Evolutionary conservation across 2,113 vertebrate species (phyloP), one percentile per base, ranked within the genome.

Genomic region (Ceratotherium simum): DNA sequence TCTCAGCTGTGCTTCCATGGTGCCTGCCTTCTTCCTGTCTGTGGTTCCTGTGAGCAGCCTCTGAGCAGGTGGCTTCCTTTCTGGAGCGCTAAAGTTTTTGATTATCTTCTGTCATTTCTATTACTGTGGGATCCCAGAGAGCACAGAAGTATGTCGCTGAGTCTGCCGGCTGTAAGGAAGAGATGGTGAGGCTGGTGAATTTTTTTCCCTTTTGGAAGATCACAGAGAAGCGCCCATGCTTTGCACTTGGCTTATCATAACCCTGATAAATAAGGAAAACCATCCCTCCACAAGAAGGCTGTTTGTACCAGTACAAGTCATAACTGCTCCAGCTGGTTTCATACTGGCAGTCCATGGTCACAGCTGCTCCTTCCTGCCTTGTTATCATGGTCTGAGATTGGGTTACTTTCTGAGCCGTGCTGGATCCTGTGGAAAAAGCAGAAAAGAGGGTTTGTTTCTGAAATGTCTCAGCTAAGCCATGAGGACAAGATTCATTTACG

Each of bases 351-450:
- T 21, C 2, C 25, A 94, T 6, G 8, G 36, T 96, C 7, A 3
- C 80, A 48, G 33, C 13, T 72, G 58, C 11, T 36, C 56, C 46
- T 58, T 84, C 86, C 72, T 60, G 65, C 23, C 8, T 8, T 31
- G 17, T 75, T 12, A 56, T 0, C 31, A 12, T 46, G 18, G 5
- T 39, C 18, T 36, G 54, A 39, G 14, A 1, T 31, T 95, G 80
- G 62, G 17, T n/a, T n/a, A 75, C 27, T 29, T 10, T 64, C 17
- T 88, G 3, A 76, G 42, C 20, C 73, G 11, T 62, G 31, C 54
- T 82, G 39, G 11, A n/a, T 20, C 79, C 96, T 97, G 20, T 58
- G 81, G n/a, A 36, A 62, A 48, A 73, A 27, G 16, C 7, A 92
- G 60, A 46, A 65, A 76, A 42, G 3, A 39, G 29, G 82, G 31